Evolutionary conservation across 2,797 vertebrate species (phyloP).

Genomic region (Lerista edwardsae): DNA sequence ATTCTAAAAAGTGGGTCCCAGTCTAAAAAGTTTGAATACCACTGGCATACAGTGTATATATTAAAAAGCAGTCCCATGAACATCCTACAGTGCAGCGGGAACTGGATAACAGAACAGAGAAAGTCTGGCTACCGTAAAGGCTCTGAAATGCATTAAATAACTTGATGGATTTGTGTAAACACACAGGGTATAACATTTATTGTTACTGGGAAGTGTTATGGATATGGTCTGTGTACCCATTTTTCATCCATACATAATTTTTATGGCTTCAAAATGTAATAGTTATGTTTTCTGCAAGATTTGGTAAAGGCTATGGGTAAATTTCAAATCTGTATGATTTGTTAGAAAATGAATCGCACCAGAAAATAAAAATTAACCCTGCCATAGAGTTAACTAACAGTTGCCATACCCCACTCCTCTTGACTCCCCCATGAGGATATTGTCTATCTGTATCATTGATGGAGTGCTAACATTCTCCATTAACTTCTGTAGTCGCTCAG

Average conservation of each 20-base stretch:
- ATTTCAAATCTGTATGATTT: conserved; percentile 33
- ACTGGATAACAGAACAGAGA: conserved; percentile 4
- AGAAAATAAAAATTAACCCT: conserved; percentile 9
- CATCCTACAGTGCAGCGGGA: background rate
- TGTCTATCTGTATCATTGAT: conserved; percentile 6
- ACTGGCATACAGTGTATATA: too few species aligned
- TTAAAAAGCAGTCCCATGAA: background rate
- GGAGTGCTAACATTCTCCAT: background rate
- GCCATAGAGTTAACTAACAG: conserved; percentile 24
- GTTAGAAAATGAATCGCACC: conserved; percentile 16
- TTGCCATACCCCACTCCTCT: background rate
- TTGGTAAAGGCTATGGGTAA: conserved; percentile 32
- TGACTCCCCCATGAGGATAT: background rate
- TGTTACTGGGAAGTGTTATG: conserved; percentile 13
- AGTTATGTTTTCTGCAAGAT: conserved; percentile 36
- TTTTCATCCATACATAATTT: conserved; percentile 29
- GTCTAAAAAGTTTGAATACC: too few species aligned
- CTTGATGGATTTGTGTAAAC: rapidly evolving
- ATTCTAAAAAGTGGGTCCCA: too few species aligned
- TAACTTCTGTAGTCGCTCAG: background rate
- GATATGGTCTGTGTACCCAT: background rate
- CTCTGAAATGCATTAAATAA: conserved; percentile 2
- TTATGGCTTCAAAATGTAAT: conserved; percentile 25
- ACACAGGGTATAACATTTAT: conserved; percentile 23
- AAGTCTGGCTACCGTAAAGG: rapidly evolving